Base-by-base conservation (phyloP, 2,113 vertebrate genomes). In the Eulemur rufifrons region DNA sequence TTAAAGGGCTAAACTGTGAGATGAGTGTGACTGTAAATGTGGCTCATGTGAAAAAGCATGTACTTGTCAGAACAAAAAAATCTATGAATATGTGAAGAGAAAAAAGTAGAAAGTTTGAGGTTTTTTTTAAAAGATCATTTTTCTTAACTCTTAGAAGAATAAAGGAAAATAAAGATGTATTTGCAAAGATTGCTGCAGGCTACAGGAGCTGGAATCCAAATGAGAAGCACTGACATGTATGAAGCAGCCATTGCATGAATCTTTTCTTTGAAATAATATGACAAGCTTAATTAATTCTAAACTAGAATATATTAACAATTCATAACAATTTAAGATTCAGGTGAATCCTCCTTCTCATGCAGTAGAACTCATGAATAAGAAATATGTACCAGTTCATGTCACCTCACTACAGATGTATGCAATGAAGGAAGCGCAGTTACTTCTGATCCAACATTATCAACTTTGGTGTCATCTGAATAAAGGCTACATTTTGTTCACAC, bases 201-300 rank as follows among this genome's bases (percentile, higher is more conserved):
- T 66, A 88, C 17, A 94, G 59, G 29, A 87, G 88, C 6, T 74
- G 42, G 82, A 94, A 94, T 92, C 81, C 34, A 82, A 96, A 97
- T 73, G 93, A 95, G 66, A 95, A 61, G 63, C 56, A 88, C 27
- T 87, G 61, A 59, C 61, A 39, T 69, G n/a, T 73, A 68, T 74
- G n/a, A 92, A 95, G 64, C 74, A 86, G 29, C 77, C 71, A 92
- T 34, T 95, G n/a, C 6, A 56, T 27, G 47, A 95, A 86, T 13
- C 42, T 93, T 94, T 85, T 56, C 86, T 97, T 73, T 96, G 50
- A 80, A 88, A 97, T 69, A 96, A 94, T 95, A 97, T 90, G 84
- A 96, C 94, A 84, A 15, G 73, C 14, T 86, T 84, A 94, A 89
- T 84, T 94, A 32, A 96, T 97, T 98, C 92, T 89, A 96, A 97